phyloP scores from a whole-genome alignment of 2,888 invertebrate genomes.

The Darwinula stevensoni region DNA sequence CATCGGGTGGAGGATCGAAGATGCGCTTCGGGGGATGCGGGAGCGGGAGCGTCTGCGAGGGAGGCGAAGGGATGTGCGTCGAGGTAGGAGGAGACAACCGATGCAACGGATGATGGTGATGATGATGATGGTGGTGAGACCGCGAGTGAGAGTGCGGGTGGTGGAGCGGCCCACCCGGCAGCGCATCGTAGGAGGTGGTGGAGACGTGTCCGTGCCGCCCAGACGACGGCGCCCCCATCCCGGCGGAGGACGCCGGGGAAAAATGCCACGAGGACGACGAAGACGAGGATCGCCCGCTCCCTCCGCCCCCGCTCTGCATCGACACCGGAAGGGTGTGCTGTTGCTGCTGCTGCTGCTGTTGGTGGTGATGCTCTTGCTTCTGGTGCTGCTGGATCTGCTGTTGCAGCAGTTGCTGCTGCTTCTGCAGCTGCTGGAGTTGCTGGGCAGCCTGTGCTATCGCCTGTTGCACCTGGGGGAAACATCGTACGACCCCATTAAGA shows the following conservation, averaged over 20 bases:
- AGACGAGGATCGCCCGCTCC: no score
- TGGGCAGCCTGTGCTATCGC: constrained; percentile 58
- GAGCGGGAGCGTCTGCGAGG: constrained; percentile 14
- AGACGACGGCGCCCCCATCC: no score
- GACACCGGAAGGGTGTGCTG: background rate
- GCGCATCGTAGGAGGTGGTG: constrained; percentile 4
- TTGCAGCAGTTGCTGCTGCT: no score
- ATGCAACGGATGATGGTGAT: constrained; percentile 11
- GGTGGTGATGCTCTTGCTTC: constrained; percentile 20
- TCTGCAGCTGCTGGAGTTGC: no score
- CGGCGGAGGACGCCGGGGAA: no score
- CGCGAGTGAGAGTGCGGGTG: constrained; percentile 11
- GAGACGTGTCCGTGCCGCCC: background rate
- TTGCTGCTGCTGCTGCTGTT: constrained; percentile 9
- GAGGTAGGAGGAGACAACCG: constrained; percentile 5
- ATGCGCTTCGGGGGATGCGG: constrained; percentile 13
- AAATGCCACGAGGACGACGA: no score
- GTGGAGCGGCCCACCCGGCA: constrained; percentile 9
- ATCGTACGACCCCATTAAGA: no score
- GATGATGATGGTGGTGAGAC: constrained; percentile 11
- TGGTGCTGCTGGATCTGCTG: no score
- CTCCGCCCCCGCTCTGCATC: no score
- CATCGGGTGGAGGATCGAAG: constrained; percentile 58
- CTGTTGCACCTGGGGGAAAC: constrained; percentile 43
- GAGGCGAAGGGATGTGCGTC: background rate